phyloP scores from a whole-genome alignment of 2,113 vertebrate genomes.

The Dipodomys stephensi region DNA sequence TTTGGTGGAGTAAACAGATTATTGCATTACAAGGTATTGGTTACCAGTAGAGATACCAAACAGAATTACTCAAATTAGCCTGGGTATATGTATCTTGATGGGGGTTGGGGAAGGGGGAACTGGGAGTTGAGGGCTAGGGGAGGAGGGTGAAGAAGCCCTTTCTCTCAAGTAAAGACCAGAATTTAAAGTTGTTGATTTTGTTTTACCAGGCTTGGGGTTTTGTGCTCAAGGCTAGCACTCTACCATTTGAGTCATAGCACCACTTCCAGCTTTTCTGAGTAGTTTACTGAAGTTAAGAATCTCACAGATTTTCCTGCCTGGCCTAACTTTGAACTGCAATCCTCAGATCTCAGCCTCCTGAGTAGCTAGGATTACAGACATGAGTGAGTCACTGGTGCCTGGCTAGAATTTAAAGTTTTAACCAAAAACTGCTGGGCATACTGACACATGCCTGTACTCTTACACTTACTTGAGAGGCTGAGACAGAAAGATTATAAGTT shows the following conservation, averaged over 20 bases:
- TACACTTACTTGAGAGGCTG: neutral
- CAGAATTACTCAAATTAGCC: conserved; percentile 7
- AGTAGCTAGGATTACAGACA: too few relatives aligned
- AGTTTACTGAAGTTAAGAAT: too few relatives aligned
- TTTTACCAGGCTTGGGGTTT: too few relatives aligned
- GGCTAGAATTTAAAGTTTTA: neutral
- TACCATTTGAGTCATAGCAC: too few relatives aligned
- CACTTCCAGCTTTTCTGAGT: too few relatives aligned
- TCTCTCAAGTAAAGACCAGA: neutral
- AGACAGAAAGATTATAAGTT: neutral
- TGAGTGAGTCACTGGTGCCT: too few relatives aligned
- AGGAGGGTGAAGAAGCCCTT: neutral
- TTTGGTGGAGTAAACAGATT: neutral
- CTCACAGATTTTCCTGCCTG: too few relatives aligned
- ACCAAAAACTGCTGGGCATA: neutral
- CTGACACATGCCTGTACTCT: neutral
- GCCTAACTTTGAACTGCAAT: too few relatives aligned
- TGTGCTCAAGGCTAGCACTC: too few relatives aligned
- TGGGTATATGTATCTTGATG: neutral
- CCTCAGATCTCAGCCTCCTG: too few relatives aligned
- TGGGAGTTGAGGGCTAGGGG: too few relatives aligned
- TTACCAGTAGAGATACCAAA: neutral
- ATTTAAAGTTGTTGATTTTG: neutral
- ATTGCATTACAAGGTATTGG: neutral
- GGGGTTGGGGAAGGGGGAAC: neutral